Conservation (phyloP, 53 echinoderm and acorn worm species). For the Hippasteria phrygiana region DNA sequence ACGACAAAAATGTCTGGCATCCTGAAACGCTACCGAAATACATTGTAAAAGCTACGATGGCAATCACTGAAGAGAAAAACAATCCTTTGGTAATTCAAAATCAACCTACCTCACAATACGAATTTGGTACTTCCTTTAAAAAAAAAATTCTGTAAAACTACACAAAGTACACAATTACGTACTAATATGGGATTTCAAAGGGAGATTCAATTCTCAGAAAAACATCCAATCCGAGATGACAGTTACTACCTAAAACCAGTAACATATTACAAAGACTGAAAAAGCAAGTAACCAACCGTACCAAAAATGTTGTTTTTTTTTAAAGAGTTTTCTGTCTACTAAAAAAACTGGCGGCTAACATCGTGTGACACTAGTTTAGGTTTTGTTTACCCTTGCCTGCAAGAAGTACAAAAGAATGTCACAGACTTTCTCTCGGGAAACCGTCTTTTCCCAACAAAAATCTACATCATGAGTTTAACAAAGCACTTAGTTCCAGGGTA, state of each 20-base stretch:
- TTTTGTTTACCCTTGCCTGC: conserved; percentile 50
- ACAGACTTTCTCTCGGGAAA: not conserved
- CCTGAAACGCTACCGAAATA: not conserved
- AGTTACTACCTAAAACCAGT: conserved; percentile 27
- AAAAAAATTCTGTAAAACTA: not conserved
- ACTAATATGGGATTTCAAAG: not conserved
- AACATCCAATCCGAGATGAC: not conserved
- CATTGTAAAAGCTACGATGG: conserved; percentile 1
- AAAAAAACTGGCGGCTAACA: not conserved
- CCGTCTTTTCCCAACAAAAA: not conserved
- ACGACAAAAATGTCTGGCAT: not conserved
- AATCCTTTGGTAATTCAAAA: conserved; percentile 17
- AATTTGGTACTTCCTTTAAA: not conserved
- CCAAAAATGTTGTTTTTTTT: conserved; percentile 4
- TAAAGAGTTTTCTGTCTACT: conserved; percentile 1
- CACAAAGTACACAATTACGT: not conserved
- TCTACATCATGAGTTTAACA: not conserved
- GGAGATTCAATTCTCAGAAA: not conserved
- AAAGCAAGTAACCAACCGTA: conserved; percentile 20
- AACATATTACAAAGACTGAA: conserved; percentile 29
- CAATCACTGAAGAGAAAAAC: not conserved
- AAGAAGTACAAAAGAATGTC: conserved; percentile 32
- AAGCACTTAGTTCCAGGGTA: not conserved
- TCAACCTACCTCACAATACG: not conserved
- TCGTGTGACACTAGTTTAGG: conserved; percentile 1